These are phyloP conservation scores for Vanessa tameamea DNA, from an alignment of 1,140 invertebrate genomes.

Conservation along the genomic window DNA sequence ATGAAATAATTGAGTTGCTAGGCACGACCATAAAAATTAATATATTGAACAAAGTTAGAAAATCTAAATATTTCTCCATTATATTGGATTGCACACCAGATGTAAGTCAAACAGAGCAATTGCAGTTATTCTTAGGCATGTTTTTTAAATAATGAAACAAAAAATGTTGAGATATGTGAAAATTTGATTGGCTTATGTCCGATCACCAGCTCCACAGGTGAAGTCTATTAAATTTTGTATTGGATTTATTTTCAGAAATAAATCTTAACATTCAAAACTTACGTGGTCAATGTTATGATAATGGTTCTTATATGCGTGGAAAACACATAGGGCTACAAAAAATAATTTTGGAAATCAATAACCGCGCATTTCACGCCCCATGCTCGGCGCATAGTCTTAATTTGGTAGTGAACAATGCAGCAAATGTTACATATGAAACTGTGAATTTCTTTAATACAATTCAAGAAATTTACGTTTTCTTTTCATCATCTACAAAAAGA, in stretches of 20 bases:
- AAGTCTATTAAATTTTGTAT: slow-evolving; percentile 11
- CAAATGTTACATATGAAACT: slow-evolving; percentile 14
- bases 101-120: background rate
- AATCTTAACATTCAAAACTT: slow-evolving; percentile 22
- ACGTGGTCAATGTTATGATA: slow-evolving; percentile 27
- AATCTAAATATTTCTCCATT: slow-evolving; percentile 1
- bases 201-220: slow-evolving; percentile 5
- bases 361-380: slow-evolving; percentile 16
- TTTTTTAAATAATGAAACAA: slow-evolving; percentile 6
- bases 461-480: slow-evolving; percentile 33
- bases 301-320: slow-evolving; percentile 10
- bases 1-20: slow-evolving; percentile 25
- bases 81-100: slow-evolving; percentile 7
- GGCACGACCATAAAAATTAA: slow-evolving; percentile 26
- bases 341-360: slow-evolving; percentile 28
- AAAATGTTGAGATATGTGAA: slow-evolving; percentile 13
- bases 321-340: slow-evolving; percentile 21
- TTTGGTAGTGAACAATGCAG: background rate
- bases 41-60: slow-evolving; percentile 3
- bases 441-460: slow-evolving; percentile 29
- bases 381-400: slow-evolving; percentile 1
- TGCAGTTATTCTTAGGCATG: background rate
- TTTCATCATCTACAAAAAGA: slow-evolving; percentile 29
- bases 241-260: slow-evolving; percentile 22
- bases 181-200: slow-evolving; percentile 18